phyloP scores from a whole-genome alignment of 2,888 invertebrate species.

The Altica lythri region DNA sequence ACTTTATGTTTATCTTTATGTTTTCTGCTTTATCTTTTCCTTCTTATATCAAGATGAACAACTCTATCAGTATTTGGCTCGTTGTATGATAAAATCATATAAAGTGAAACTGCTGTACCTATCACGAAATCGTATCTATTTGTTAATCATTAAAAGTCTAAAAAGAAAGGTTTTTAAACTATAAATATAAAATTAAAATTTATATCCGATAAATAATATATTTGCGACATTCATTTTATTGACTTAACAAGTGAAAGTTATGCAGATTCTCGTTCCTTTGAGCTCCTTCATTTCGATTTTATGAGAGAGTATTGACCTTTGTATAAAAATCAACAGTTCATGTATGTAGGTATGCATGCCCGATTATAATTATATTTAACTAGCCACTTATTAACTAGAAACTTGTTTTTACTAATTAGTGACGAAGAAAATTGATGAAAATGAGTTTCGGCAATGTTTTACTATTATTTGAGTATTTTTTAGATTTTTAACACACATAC shows the following conservation, averaged over 20 bases:
- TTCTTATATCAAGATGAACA: no score
- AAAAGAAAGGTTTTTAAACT: no score
- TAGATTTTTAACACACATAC: no score
- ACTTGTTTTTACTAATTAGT: background rate
- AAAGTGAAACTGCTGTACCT: no score
- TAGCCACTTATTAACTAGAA: constrained; percentile 3
- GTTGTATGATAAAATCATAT: no score
- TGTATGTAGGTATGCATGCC: constrained; percentile 17
- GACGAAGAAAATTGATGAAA: background rate
- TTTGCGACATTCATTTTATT: constrained; percentile 13
- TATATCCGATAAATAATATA: constrained; percentile 7
- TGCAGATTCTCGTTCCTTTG: constrained; percentile 10
- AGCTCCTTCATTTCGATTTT: constrained; percentile 15
- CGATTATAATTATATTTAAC: constrained; percentile 10
- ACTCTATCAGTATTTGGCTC: no score
- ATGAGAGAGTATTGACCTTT: constrained; percentile 22
- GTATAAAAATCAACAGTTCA: constrained; percentile 7
- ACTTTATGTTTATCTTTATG: no score
- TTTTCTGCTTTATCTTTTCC: no score
- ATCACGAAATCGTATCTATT: no score
- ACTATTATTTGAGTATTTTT: no score
- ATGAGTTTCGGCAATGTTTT: no score
- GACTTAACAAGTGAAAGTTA: constrained; percentile 13
- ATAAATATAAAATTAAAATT: constrained; percentile 5
- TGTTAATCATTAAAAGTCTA: no score